Base-by-base conservation (phyloP, 2,888 invertebrate species). In the Megalurothrips usitatus region DNA sequence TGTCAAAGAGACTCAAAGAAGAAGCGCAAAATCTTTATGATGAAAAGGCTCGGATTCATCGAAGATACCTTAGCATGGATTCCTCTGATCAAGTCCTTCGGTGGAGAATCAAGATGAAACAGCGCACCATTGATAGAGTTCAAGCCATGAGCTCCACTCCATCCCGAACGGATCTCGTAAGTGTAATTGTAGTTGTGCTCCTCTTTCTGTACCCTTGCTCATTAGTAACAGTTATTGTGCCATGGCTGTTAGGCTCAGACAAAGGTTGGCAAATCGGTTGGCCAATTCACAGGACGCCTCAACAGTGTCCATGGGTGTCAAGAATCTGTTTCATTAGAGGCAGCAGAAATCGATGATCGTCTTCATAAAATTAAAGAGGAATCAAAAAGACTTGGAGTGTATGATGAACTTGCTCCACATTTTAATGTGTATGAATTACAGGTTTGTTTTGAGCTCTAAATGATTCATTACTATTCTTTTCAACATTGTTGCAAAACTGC, bases 41-140 rank as follows among this genome's bases (percentile, higher is more conserved):
- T 0, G 86, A 84, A 78, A 87, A 86, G 82, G 85, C 83, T 81
- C 79, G 81, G 14, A 49, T 88, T 19, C 86, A 86, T 81, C 86
- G 86, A 26, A 87, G 87, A 81, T 83, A 88, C 79, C 82, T 88
- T 8, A 83, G 85, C 0, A 83, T 88, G 26, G 87, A 88, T 82
- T 88, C 87, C 80, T 82, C 86, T 6, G 86, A 87, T 81, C 88
- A 87, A 82, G 86, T 87, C 52, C 83, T 87, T 8, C 86, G 86
- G 81, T 87, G 86, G 83, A 85, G 87, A 82, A 87, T 88, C 81
- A 85, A 86, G 52, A 85, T 86, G 43, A 87, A 87, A 80, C 86
- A 86, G 80, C 85, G 86, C 52, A 87, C 87, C 0, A 86, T 87
- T 81, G 85, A 85, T n/a, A 86, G 87, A 68, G 81, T 87, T 12